These are phyloP conservation scores for Synanthedon vespiformis DNA, from an alignment of 2,888 invertebrate genomes.

Conservation along the genomic window DNA sequence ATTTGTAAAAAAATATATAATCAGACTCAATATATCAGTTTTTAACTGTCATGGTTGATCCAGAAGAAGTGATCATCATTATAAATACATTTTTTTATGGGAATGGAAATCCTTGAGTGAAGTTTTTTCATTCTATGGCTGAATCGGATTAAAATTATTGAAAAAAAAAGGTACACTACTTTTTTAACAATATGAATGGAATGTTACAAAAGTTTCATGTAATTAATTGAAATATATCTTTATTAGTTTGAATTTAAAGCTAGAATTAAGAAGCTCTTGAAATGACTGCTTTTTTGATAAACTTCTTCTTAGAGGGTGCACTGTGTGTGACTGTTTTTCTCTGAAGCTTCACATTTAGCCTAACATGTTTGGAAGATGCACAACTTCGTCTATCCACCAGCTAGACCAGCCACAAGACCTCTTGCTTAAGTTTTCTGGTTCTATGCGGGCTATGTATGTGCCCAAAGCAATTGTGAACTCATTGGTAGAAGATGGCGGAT, in stretches of 20 bases:
- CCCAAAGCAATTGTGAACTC: too few species aligned
- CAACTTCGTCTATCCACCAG: too few species aligned
- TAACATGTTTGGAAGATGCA: too few species aligned
- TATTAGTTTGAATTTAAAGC: background rate
- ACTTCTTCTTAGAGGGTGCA: too few species aligned
- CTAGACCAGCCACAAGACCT: too few species aligned
- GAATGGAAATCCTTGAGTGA: background rate
- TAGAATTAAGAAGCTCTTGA: background rate
- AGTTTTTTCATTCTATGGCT: background rate
- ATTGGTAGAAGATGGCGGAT: too few species aligned
- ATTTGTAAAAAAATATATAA: constrained; percentile 1
- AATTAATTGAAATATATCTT: background rate
- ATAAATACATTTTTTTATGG: background rate
- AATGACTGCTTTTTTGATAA: too few species aligned
- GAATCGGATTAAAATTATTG: background rate
- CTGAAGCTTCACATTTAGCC: too few species aligned
- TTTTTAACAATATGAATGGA: background rate
- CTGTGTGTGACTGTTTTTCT: too few species aligned
- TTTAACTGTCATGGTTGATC: constrained; percentile 49
- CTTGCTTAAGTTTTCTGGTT: too few species aligned
- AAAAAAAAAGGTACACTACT: background rate
- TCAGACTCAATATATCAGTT: constrained; percentile 76
- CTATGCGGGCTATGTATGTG: too few species aligned
- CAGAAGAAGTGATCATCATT: constrained; percentile 47
- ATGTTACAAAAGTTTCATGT: background rate